These are phyloP conservation scores for Drosophila subobscura DNA, from an alignment of 1,140 invertebrate species.

Conservation along the genomic window DNA sequence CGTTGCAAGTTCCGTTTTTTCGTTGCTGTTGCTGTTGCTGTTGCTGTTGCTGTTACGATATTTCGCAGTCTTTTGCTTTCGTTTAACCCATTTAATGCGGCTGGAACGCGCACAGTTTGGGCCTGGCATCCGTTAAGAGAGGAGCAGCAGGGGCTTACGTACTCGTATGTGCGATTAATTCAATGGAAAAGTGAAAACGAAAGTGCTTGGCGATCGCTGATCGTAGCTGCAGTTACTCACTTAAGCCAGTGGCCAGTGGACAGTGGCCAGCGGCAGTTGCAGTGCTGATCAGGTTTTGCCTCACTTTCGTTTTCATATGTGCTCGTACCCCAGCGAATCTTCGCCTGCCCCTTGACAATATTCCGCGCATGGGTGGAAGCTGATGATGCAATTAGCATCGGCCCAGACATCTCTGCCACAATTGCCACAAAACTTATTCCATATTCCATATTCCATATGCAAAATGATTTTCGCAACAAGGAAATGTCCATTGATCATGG, in stretches of 20 bases:
- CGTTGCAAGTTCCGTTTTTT: constrained; percentile 57
- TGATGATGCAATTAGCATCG: constrained; percentile 46
- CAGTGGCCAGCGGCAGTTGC: constrained; percentile 16
- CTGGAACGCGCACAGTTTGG: constrained; percentile 8
- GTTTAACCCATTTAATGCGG: constrained; percentile 79
- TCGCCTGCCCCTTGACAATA: constrained; percentile 14
- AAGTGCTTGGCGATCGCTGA: constrained; percentile 55
- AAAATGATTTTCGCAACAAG: constrained; percentile 47
- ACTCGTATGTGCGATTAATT: constrained; percentile 61
- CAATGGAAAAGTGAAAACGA: constrained; percentile 81
- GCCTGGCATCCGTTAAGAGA: constrained; percentile 62
- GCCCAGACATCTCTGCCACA: neutral
- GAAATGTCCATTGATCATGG: constrained; percentile 63
- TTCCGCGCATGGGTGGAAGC: neutral
- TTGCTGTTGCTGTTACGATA: constrained; percentile 55
- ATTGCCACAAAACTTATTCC: no score
- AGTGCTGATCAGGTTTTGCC: constrained; percentile 34
- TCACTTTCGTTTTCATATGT: constrained; percentile 68
- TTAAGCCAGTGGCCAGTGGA: constrained; percentile 23
- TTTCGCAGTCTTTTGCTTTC: constrained; percentile 74
- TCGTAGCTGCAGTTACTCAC: constrained; percentile 51
- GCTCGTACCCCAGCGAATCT: constrained; percentile 37
- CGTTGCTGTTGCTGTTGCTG: constrained; percentile 34
- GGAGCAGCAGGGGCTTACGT: constrained; percentile 28
- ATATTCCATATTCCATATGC: constrained; percentile 14